Conservation (phyloP, 2,113 vertebrate genomes). For the Indri indri region DNA sequence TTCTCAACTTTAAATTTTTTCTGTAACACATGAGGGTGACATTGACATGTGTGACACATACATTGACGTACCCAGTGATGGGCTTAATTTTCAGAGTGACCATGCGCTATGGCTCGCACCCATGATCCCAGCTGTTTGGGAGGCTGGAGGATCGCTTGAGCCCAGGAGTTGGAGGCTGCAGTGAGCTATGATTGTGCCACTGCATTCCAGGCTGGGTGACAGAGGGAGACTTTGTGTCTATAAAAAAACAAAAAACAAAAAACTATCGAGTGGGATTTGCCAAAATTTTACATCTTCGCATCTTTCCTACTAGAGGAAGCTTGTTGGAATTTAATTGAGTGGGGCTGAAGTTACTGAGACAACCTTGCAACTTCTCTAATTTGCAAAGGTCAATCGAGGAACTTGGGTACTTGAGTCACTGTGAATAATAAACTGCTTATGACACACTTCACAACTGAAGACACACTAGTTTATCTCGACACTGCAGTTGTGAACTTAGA, state of each 20-base stretch:
- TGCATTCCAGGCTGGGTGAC: no score
- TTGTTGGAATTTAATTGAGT: not conserved
- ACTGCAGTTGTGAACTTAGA: not conserved
- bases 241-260: no score
- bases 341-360: not conserved
- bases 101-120: no score
- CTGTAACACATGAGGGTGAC: not conserved
- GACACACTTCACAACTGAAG: not conserved
- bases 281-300: not conserved
- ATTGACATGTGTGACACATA: not conserved
- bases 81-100: not conserved
- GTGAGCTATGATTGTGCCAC: no score
- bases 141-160: no score
- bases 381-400: not conserved
- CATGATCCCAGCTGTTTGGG: no score
- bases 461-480: not conserved
- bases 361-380: not conserved
- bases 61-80: not conserved
- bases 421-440: not conserved
- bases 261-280: not conserved
- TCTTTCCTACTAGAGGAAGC: not conserved
- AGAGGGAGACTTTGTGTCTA: no score
- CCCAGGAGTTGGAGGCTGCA: no score
- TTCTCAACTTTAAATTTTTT: conserved; percentile 7
- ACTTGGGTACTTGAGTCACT: not conserved